Conservation (phyloP, 1,140 invertebrate genomes). For the Latrodectus geometricus region DNA sequence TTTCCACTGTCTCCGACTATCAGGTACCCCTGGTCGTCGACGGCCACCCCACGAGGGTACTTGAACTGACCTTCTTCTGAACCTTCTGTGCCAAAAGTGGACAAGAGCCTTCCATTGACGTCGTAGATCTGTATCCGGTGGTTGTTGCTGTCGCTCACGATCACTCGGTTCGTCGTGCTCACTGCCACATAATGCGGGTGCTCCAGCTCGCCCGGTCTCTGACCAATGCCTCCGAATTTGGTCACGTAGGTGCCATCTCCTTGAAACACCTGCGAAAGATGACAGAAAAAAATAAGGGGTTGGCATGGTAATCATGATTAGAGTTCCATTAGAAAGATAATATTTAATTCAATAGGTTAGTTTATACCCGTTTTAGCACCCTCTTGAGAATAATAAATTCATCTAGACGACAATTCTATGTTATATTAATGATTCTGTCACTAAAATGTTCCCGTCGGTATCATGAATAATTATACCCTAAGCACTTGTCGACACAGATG, state of each 20-base stretch:
- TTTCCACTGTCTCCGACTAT: slow-evolving; percentile 97
- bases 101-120: slow-evolving; percentile 88
- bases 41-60: slow-evolving; percentile 94
- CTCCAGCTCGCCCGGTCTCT: slow-evolving; percentile 90
- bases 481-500: no score
- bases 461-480: no score
- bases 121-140: slow-evolving; percentile 94
- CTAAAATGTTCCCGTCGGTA: no score
- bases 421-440: no score
- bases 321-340: no score
- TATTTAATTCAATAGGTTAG: no score
- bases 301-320: background rate
- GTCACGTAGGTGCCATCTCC: slow-evolving; percentile 97
- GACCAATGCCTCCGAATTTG: slow-evolving; percentile 92
- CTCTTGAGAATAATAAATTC: no score
- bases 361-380: no score
- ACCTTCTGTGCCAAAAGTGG: slow-evolving; percentile 89
- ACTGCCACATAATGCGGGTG: slow-evolving; percentile 98
- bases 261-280: slow-evolving; percentile 87
- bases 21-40: slow-evolving; percentile 97
- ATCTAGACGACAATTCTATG: no score
- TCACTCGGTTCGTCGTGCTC: slow-evolving; percentile 90
- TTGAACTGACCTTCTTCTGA: slow-evolving; percentile 94
- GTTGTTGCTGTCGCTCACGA: slow-evolving; percentile 95
- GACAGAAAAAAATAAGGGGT: background rate